Evolutionary conservation across 2,113 vertebrate species (phyloP), one percentile per base, ranked within the genome.

Genomic region (Zosterops borbonicus): DNA sequence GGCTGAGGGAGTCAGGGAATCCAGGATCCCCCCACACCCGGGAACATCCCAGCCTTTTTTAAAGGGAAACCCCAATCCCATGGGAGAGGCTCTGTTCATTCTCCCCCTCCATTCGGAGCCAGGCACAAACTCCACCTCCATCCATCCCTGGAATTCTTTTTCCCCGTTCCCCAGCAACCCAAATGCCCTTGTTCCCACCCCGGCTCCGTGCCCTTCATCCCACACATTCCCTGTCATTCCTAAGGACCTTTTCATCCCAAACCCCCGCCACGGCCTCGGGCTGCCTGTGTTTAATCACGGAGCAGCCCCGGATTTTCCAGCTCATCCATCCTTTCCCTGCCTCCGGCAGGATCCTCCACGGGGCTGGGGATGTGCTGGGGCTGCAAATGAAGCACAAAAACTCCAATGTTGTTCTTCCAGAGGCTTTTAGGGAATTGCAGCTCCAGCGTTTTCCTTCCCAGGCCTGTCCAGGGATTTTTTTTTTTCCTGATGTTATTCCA

Each of bases 361-460:
- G 79, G 52, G 33, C 62, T n/a, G 33, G 49, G 25, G 39, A 27
- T 0, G 2, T 4, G 0, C 22, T 24, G 9, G 9, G 28, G 19
- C 6, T 70, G 70, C 13, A 27, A 78, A 78, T 35, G 58, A 89
- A 42, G 37, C 50, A 23, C 19, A 7, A 6, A 56, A 65, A 6
- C 17, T 47, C 3, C 1, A 6, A 28, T 0, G 0, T 41, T 28
- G 20, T 33, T 60, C 23, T 41, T 44, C 27, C 46, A 11, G 68
- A 27, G 24, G 25, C 29, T 71, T 69, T 65, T 12, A 7, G 53
- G 76, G 49, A 63, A 49, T 33, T 29, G 3, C 2, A 9, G 5
- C 35, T 74, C 46, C 65, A 5, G 21, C 29, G 39, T 17, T 1
- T 27, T 59, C 52, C 1, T 41, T 15, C 67, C 55, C 0, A 0